These are phyloP conservation scores for Phylloscopus trochiloides DNA, from an alignment of 2,113 vertebrate species.

Conservation along the genomic window DNA sequence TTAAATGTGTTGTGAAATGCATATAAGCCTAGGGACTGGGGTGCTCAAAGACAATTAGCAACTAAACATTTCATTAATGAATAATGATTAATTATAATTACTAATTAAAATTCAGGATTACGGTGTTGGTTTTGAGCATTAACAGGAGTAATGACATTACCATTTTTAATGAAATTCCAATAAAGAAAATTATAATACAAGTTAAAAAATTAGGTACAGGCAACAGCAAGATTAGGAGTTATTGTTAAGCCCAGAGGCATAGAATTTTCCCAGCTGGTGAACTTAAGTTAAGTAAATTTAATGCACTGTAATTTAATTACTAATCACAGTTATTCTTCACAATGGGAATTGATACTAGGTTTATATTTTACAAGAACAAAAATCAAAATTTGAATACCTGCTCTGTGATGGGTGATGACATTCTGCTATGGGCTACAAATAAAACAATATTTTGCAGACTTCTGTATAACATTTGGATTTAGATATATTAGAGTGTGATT, in stretches of 20 bases:
- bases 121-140: slow-evolving; percentile 79
- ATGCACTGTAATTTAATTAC: slow-evolving; percentile 82
- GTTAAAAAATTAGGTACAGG: slow-evolving; percentile 54
- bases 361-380: slow-evolving; percentile 65
- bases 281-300: slow-evolving; percentile 80
- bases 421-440: slow-evolving; percentile 39
- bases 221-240: slow-evolving; percentile 70
- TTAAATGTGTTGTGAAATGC: slow-evolving; percentile 69
- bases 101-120: slow-evolving; percentile 87
- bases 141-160: slow-evolving; percentile 78
- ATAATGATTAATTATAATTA: slow-evolving; percentile 85
- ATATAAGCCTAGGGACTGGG: slow-evolving; percentile 73
- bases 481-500: neutral
- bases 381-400: slow-evolving; percentile 48
- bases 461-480: slow-evolving; percentile 47
- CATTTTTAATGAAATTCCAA: slow-evolving; percentile 81
- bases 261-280: slow-evolving; percentile 74
- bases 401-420: slow-evolving; percentile 3
- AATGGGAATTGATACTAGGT: slow-evolving; percentile 66
- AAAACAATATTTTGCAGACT: slow-evolving; percentile 27
- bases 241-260: slow-evolving; percentile 73
- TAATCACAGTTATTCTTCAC: slow-evolving; percentile 69
- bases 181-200: slow-evolving; percentile 71
- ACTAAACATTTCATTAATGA: slow-evolving; percentile 83
- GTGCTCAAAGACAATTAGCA: slow-evolving; percentile 81